Percentiles rank a stretch among this genome's conserved stretches.
phyloP scores from a whole-genome alignment of 2,888 invertebrate genomes.

The Seira musarum region DNA sequence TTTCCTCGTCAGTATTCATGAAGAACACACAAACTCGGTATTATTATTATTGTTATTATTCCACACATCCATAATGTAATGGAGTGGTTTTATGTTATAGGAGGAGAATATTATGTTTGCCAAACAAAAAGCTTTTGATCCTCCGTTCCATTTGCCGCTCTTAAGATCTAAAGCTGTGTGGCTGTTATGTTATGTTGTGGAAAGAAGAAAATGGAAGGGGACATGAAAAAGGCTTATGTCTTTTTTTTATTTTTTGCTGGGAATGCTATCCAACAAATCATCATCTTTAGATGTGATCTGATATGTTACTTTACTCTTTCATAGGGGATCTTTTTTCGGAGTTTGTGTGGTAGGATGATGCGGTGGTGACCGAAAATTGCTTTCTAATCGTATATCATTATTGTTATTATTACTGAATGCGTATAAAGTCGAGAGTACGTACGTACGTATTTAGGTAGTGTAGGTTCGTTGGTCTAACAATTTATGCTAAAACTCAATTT shows the following conservation, averaged over 20 bases:
- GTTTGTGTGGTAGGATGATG: background rate
- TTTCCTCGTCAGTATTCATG: slow-evolving; percentile 25
- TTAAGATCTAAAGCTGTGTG: background rate
- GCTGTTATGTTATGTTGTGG: background rate
- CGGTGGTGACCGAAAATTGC: slow-evolving; percentile 33
- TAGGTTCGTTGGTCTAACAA: background rate
- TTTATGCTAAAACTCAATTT: slow-evolving; percentile 7
- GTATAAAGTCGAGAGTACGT: background rate
- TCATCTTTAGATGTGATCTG: background rate
- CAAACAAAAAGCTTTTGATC: slow-evolving; percentile 50
- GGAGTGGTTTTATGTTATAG: slow-evolving; percentile 16
- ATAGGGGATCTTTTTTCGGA: background rate
- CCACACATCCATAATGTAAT: slow-evolving; percentile 45
- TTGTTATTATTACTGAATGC: slow-evolving; percentile 44
- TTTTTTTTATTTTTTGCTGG: background rate
- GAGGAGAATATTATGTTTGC: slow-evolving; percentile 32
- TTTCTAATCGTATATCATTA: slow-evolving; percentile 57
- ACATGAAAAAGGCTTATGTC: slow-evolving; percentile 4
- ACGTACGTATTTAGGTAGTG: too few relatives aligned
- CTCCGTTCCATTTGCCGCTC: slow-evolving; percentile 28
- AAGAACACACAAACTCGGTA: slow-evolving; percentile 14
- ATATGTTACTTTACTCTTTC: background rate
- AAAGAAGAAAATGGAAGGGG: background rate
- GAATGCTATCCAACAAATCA: background rate
- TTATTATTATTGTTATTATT: slow-evolving; percentile 16